A percentile compares a stretch with the other conserved stretches of the same genome.
Evolutionary conservation across 2,888 invertebrate species (phyloP).

Genomic region (Cristatella mucedo): DNA sequence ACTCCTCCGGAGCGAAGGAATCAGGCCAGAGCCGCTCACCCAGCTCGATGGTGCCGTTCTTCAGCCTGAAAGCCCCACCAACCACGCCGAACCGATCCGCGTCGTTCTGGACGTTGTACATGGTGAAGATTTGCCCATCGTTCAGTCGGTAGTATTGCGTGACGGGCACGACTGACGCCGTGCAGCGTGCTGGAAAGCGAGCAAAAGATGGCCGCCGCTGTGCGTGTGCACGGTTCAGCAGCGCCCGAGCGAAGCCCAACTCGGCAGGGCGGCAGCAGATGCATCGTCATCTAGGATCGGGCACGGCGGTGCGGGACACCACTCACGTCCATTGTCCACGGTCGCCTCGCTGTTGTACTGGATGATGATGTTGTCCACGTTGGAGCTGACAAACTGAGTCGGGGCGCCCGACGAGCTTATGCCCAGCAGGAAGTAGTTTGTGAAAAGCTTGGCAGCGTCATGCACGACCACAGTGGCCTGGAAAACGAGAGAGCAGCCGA

Average conservation of each 20-base stretch:
- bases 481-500: no score
- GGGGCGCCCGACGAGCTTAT: slow-evolving; percentile 1
- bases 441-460: slow-evolving; percentile 4
- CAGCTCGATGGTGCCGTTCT: slow-evolving; percentile 2
- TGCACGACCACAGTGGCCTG: no score
- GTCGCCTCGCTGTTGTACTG: slow-evolving; percentile 6
- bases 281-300: no score
- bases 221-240: no score
- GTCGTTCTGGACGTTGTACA: neutral
- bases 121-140: slow-evolving; percentile 7
- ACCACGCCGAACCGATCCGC: neutral
- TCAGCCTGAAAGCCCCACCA: neutral
- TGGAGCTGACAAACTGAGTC: slow-evolving; percentile 1
- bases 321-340: slow-evolving; percentile 1
- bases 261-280: no score
- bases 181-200: no score
- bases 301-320: no score
- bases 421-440: slow-evolving; percentile 3
- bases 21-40: no score
- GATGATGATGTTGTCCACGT: neutral
- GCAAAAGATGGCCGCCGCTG: no score
- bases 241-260: no score
- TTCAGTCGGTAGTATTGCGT: slow-evolving; percentile 5
- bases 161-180: no score
- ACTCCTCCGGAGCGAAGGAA: no score